Conservation (phyloP, 2,113 vertebrate genomes). For the Sapayoa aenigma region DNA sequence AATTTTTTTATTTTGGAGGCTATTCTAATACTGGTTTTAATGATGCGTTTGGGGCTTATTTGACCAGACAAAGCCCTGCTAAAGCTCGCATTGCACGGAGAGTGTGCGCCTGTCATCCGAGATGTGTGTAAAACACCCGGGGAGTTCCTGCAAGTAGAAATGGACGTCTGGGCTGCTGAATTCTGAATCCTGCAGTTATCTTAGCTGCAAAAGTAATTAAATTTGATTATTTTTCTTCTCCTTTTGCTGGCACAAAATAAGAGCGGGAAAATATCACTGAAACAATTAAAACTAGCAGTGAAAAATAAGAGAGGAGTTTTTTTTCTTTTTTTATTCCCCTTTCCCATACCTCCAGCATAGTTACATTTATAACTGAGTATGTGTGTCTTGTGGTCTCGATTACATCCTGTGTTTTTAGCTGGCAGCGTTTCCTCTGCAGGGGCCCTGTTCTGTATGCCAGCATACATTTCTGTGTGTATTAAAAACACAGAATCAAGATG, state of each 20-base stretch:
- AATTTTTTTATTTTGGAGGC: not conserved
- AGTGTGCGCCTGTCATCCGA: not conserved
- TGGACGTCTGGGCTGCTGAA: not conserved
- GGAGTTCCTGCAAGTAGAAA: not conserved
- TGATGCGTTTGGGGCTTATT: not conserved
- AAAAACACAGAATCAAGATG: conserved; percentile 51
- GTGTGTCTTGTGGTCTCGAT: conserved; percentile 78
- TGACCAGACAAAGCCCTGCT: not conserved
- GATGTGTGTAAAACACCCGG: not conserved
- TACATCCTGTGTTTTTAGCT: conserved; percentile 79
- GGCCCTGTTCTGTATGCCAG: conserved; percentile 67
- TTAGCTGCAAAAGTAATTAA: conserved; percentile 35
- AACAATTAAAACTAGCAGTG: conserved; percentile 54
- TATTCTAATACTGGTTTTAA: not conserved
- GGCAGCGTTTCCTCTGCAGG: conserved; percentile 78
- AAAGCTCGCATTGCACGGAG: not conserved
- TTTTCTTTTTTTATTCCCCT: not conserved
- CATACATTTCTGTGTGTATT: conserved; percentile 50
- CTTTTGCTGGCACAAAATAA: not conserved
- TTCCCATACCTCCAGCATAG: conserved; percentile 65
- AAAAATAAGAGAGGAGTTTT: not conserved
- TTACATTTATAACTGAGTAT: conserved; percentile 69
- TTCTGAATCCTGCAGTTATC: not conserved
- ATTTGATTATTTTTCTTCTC: conserved; percentile 31
- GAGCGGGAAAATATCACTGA: conserved; percentile 38